These are phyloP conservation scores for Triplophysa tibetana DNA, from an alignment of 2,113 vertebrate species.

Conservation along the genomic window DNA sequence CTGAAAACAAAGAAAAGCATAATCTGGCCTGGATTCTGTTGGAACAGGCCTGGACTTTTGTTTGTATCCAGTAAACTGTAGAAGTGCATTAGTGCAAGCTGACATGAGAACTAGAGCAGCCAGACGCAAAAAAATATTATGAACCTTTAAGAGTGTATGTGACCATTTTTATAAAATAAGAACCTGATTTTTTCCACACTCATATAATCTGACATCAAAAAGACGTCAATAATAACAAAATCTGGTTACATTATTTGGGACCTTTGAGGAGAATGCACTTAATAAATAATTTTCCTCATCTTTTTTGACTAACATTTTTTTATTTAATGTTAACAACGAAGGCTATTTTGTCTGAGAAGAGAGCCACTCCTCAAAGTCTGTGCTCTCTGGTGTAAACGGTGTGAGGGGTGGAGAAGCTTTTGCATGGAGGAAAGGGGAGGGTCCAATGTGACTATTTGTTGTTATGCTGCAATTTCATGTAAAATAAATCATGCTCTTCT, in stretches of 20 bases:
- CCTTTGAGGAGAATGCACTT: background rate
- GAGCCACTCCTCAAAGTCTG: background rate
- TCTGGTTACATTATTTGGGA: background rate
- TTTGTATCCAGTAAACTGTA: background rate
- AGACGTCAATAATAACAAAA: background rate
- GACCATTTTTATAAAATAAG: background rate
- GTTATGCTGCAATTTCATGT: background rate
- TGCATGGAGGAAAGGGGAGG: background rate
- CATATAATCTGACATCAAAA: background rate
- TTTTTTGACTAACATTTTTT: background rate
- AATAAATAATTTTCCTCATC: background rate
- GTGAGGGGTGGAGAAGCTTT: background rate
- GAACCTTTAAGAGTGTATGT: background rate
- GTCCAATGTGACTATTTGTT: background rate
- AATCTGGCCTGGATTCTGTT: background rate
- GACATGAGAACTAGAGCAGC: slow-evolving; percentile 29
- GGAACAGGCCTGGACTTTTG: background rate
- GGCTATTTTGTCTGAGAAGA: slow-evolving; percentile 4
- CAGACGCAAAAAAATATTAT: background rate
- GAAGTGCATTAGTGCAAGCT: slow-evolving; percentile 17
- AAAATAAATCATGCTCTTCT: background rate
- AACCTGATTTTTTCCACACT: background rate
- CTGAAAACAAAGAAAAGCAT: background rate
- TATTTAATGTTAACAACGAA: background rate
- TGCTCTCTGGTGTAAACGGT: slow-evolving; percentile 24